Percentiles rank a stretch among this genome's conserved stretches.
Evolutionary conservation across 2,113 vertebrate species (phyloP).

Genomic region (Clarias gariepinus): DNA sequence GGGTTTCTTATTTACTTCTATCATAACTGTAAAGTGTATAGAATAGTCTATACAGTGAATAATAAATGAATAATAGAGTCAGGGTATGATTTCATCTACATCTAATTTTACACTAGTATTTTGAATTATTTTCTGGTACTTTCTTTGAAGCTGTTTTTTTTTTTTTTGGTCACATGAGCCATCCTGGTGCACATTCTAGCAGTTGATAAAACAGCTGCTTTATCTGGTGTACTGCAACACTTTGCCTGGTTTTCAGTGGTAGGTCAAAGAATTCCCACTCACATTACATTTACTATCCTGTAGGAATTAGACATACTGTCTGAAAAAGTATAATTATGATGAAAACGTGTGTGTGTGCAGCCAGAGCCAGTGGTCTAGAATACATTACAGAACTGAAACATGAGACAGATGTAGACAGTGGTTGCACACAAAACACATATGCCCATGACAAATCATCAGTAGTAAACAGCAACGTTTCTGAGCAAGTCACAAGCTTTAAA

Average conservation of each 20-base stretch:
- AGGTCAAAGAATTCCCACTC: not conserved
- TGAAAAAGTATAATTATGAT: not conserved
- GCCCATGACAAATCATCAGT: not conserved
- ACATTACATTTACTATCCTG: not conserved
- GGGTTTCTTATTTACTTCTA: not conserved
- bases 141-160: slow-evolving; percentile 9
- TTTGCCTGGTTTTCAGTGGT: slow-evolving; percentile 11
- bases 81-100: not conserved
- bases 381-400: not conserved
- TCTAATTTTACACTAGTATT: not conserved
- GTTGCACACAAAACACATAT: slow-evolving; percentile 3
- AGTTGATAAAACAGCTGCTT: slow-evolving; percentile 38
- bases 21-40: not conserved
- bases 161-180: slow-evolving; percentile 16
- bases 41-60: not conserved
- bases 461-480: not conserved
- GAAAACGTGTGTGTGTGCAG: slow-evolving; percentile 3
- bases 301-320: not conserved
- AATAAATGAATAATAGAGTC: not conserved
- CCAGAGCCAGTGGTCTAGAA: not conserved
- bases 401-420: not conserved
- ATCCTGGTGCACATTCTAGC: slow-evolving; percentile 22
- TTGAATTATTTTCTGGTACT: not conserved
- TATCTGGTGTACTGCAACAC: not conserved
- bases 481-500: not conserved